phyloP scores from a whole-genome alignment of 2,113 vertebrate species.

The Rattus rattus region DNA sequence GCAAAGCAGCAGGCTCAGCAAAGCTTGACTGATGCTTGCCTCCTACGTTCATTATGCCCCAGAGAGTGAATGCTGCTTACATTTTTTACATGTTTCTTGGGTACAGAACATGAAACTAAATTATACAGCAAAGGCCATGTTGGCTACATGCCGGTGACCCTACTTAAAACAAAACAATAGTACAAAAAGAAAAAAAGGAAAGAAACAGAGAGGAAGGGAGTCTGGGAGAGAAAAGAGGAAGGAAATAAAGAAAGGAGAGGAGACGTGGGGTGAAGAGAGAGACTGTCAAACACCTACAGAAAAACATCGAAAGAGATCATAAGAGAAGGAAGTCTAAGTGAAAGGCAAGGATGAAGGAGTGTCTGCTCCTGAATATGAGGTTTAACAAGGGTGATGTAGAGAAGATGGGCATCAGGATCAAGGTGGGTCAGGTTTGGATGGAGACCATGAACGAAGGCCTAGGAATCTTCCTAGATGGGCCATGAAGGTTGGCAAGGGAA shows the following conservation, averaged over 20 bases:
- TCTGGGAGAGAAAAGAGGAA: background rate
- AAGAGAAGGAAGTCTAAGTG: background rate
- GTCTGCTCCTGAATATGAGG: conserved; percentile 15
- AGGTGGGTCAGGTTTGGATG: background rate
- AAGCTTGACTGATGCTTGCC: conserved; percentile 79
- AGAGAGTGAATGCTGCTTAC: conserved; percentile 86
- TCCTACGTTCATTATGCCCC: conserved; percentile 82
- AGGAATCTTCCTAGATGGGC: background rate
- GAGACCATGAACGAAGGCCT: conserved; percentile 59
- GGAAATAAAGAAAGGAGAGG: background rate
- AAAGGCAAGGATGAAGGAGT: conserved; percentile 15
- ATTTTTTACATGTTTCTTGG: conserved; percentile 89
- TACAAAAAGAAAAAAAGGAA: background rate
- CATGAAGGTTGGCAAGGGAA: background rate
- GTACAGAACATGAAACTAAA: conserved; percentile 88
- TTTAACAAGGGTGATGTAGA: conserved; percentile 45
- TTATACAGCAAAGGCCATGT: conserved; percentile 83
- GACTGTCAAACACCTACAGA: background rate
- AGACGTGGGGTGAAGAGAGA: background rate
- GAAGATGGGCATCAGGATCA: background rate
- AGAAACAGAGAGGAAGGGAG: background rate
- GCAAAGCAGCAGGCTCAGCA: conserved; percentile 82
- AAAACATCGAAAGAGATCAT: background rate
- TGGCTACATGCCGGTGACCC: conserved; percentile 73
- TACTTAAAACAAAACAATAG: conserved; percentile 71